Percentiles rank a stretch among this genome's conserved stretches.
phyloP scores from a whole-genome alignment of 2,888 invertebrate genomes.

The Endotricha flammealis region DNA sequence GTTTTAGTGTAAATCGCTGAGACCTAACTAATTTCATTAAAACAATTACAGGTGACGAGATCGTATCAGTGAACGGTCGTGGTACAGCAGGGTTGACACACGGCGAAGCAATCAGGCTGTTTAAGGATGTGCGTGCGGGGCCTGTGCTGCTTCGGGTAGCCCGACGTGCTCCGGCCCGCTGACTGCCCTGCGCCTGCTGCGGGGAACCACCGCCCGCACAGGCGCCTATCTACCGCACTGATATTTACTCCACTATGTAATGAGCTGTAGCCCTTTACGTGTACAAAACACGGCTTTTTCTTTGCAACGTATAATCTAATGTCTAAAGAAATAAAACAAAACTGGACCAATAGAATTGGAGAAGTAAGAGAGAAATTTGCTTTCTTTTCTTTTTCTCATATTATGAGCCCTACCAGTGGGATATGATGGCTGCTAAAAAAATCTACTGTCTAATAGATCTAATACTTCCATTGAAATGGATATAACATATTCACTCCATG shows the following conservation, averaged over 20 bases:
- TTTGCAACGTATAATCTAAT: no score
- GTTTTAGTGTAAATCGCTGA: no score
- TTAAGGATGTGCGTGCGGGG: slow-evolving; percentile 87
- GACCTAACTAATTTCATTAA: slow-evolving; percentile 5
- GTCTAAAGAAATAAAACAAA: no score
- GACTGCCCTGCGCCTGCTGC: slow-evolving; percentile 76
- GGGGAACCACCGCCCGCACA: slow-evolving; percentile 46
- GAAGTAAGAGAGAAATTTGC: no score
- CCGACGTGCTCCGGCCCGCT: slow-evolving; percentile 69
- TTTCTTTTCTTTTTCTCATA: no score
- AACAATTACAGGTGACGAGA: slow-evolving; percentile 84
- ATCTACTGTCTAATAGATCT: no score
- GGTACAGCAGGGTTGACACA: slow-evolving; percentile 86
- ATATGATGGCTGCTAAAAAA: no score
- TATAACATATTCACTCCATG: no score
- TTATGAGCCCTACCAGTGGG: no score
- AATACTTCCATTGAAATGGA: no score
- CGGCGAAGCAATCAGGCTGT: slow-evolving; percentile 87
- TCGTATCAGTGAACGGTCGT: slow-evolving; percentile 88
- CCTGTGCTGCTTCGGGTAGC: slow-evolving; percentile 85
- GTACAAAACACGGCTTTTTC: no score
- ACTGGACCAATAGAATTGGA: no score
- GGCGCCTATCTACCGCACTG: slow-evolving; percentile 44
- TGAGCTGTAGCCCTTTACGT: background rate
- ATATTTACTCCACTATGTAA: slow-evolving; percentile 55